A percentile compares a stretch with the other conserved stretches of the same genome.
Evolutionary conservation across 2,113 vertebrate species (phyloP).

Genomic region (Gobiocypris rarus): DNA sequence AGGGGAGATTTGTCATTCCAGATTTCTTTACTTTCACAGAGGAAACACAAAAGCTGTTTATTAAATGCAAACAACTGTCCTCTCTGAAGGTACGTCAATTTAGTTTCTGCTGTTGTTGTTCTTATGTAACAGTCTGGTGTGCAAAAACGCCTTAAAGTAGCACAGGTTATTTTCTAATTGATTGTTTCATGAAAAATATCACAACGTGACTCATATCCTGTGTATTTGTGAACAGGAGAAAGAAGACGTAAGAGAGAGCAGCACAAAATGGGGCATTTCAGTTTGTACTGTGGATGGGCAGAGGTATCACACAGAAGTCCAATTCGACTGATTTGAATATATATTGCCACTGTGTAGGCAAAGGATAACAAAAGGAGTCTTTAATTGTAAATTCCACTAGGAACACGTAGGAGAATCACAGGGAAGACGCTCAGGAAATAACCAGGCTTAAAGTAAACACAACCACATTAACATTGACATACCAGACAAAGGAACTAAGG

Average conservation of each 20-base stretch:
- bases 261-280: constrained; percentile 70
- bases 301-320: constrained; percentile 57
- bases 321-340: no score
- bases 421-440: no score
- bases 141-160: background rate
- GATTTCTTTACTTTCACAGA: constrained; percentile 72
- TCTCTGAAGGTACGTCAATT: constrained; percentile 63
- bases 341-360: no score
- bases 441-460: no score
- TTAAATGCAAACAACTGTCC: constrained; percentile 70
- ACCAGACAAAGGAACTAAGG: no score
- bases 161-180: constrained; percentile 17
- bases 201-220: constrained; percentile 12
- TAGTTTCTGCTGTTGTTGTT: background rate
- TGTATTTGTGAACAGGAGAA: constrained; percentile 56
- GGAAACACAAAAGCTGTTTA: constrained; percentile 73
- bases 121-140: background rate
- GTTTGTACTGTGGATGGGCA: constrained; percentile 76
- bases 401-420: no score
- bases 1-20: constrained; percentile 73
- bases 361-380: no score
- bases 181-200: constrained; percentile 9
- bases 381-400: no score
- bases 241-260: constrained; percentile 43
- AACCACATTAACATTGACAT: no score